Conservation (phyloP, 2,797 vertebrate species). For the Petrocephalus sullivani region DNA sequence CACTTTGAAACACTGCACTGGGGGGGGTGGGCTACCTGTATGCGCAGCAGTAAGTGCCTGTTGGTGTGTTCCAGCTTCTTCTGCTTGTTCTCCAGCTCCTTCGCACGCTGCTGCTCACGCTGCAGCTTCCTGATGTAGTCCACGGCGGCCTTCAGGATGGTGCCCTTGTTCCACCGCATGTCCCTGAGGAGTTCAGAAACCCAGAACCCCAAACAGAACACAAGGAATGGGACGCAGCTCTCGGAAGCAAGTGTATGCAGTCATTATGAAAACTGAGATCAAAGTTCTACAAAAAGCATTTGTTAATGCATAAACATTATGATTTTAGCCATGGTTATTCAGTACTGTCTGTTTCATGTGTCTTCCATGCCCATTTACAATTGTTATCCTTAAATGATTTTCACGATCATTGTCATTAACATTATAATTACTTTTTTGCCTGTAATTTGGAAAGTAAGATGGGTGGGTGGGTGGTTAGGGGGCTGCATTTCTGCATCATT, state of each 20-base stretch:
- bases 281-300: not conserved
- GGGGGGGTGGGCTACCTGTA: conserved; percentile 72
- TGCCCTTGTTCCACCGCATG: conserved; percentile 99
- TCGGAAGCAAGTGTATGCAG: not conserved
- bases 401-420: not conserved
- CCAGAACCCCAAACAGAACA: not conserved
- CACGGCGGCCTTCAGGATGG: conserved; percentile 95
- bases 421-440: not conserved
- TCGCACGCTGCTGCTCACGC: conserved; percentile 85
- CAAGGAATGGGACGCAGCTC: not conserved
- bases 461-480: not conserved
- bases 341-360: not conserved
- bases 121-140: conserved; percentile 96
- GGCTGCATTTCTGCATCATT: not conserved
- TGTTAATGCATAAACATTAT: not conserved
- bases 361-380: not conserved
- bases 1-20: not conserved
- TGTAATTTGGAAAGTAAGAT: not conserved
- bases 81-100: conserved; percentile 90
- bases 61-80: conserved; percentile 92
- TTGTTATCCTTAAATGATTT: not conserved
- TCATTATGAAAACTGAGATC: not conserved
- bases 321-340: not conserved
- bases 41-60: conserved; percentile 87
- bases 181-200: conserved; percentile 62